A percentile compares a stretch with the other conserved stretches of the same genome.
phyloP scores from a whole-genome alignment of 23 tunicate genomes.

The Oikopleura albicans region DNA sequence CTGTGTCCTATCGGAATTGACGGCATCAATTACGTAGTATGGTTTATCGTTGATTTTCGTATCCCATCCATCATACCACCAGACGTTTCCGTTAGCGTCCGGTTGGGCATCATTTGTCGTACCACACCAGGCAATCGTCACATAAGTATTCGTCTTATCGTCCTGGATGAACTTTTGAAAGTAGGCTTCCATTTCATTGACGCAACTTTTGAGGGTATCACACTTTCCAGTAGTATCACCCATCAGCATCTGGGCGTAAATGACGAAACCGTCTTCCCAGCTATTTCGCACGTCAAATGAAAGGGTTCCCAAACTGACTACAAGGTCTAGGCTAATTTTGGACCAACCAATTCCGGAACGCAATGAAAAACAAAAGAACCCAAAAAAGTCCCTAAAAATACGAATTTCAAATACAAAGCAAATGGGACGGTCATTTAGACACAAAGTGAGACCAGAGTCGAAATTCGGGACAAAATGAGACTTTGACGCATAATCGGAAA shows the following conservation, averaged over 20 bases:
- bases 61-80: constrained; percentile 15
- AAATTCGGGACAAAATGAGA: too few species aligned
- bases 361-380: too few species aligned
- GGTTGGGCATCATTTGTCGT: neutral
- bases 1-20: neutral
- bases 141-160: neutral
- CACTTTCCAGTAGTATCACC: neutral
- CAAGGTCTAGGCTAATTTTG: too few species aligned
- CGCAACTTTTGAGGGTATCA: neutral
- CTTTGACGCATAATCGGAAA: too few species aligned
- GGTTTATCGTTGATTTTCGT: neutral
- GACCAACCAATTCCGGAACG: too few species aligned
- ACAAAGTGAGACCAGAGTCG: too few species aligned
- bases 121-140: constrained; percentile 1
- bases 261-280: neutral
- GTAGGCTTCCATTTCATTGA: neutral
- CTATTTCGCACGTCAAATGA: too few species aligned
- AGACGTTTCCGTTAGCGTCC: neutral
- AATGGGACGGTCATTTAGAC: too few species aligned
- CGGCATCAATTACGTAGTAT: neutral
- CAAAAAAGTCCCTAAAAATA: too few species aligned
- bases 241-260: neutral
- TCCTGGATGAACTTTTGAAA: neutral
- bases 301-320: too few species aligned
- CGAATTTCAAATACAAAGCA: too few species aligned